Evolutionary conservation across 2,888 invertebrate genomes (phyloP), one percentile per base, ranked within the genome.

Genomic region (Dynastes hyllus): DNA sequence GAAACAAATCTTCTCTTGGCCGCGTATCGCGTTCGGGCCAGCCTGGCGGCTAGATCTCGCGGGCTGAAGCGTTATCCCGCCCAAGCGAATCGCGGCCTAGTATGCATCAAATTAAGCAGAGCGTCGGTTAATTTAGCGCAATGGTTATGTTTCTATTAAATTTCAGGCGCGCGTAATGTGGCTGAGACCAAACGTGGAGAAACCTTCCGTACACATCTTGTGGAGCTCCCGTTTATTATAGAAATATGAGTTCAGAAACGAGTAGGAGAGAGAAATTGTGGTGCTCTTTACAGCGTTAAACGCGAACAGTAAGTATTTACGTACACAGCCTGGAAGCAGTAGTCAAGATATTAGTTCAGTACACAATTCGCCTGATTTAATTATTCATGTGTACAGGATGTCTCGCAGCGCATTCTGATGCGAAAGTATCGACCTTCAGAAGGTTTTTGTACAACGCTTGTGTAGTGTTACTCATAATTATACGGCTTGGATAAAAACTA

Each of bases 91-190:
- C 66, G 22, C 16, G 9, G 22, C 40, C 45, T 55, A 71, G 37
- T 71, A 37, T 37, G 55, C 55, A 71, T 71, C 71, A 71, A 71
- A 71, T 71, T 71, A 71, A 71, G 55, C 71, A 55, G 69, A 69
- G 55, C 71, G 71, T 71, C 37, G 29, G 55, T 40, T 71, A 71
- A 71, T 71, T 71, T 71, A 37, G 55, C 71, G 71, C 71, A 58
- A 71, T 55, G 71, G 55, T 71, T 71, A 71, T 71, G 71, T 71
- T 71, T 71, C 71, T 71, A 71, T 71, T 71, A 71, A 71, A 55
- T 53, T 58, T 58, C 16, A 45, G 45, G 16, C 55, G 71, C 40
- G 40, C 71, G 29, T 53, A 53, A 69, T 69, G 11, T 11, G 27
- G 50, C 51, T 22, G 8, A 58, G 22, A 27, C 22, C n/a, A 1